Evolutionary conservation across 2,113 vertebrate genomes (phyloP).

Genomic region (Gracilinanus agilis): DNA sequence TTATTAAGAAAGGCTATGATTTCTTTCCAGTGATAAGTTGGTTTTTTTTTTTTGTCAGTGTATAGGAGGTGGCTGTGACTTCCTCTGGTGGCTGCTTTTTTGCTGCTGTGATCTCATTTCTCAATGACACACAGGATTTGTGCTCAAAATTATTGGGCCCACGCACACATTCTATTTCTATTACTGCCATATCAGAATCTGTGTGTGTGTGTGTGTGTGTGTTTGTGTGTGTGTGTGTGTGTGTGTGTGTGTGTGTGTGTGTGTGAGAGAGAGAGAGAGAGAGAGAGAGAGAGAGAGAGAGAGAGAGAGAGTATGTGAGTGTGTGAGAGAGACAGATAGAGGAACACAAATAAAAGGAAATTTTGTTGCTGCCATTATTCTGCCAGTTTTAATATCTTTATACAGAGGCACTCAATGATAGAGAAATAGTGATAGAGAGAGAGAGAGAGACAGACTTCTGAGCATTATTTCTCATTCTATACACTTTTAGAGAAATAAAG

Average conservation of each 20-base stretch:
- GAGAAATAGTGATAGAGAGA: not conserved
- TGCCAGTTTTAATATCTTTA: too few relatives aligned
- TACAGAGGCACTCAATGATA: too few relatives aligned
- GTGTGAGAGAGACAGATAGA: not conserved
- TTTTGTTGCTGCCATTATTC: too few relatives aligned
- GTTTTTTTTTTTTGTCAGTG: slow-evolving; percentile 9
- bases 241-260: too few relatives aligned
- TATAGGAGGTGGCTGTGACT: slow-evolving; percentile 15
- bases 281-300: not conserved
- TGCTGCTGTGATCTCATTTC: slow-evolving; percentile 43
- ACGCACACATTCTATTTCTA: slow-evolving; percentile 8
- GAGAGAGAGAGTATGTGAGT: not conserved
- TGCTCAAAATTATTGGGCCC: slow-evolving; percentile 14
- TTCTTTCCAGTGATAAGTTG: slow-evolving; percentile 35
- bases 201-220: not conserved
- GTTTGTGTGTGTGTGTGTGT: too few relatives aligned
- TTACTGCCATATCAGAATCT: slow-evolving; percentile 3
- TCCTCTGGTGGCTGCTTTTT: slow-evolving; percentile 1
- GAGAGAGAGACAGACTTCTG: not conserved
- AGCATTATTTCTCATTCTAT: too few relatives aligned
- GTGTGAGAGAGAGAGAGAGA: too few relatives aligned
- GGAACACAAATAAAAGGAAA: not conserved
- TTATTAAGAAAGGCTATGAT: slow-evolving; percentile 50
- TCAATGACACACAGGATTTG: slow-evolving; percentile 46
- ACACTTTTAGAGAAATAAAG: not conserved